These are phyloP conservation scores for Sminthurinus signatus DNA, from an alignment of 1,140 invertebrate genomes.

Conservation along the genomic window DNA sequence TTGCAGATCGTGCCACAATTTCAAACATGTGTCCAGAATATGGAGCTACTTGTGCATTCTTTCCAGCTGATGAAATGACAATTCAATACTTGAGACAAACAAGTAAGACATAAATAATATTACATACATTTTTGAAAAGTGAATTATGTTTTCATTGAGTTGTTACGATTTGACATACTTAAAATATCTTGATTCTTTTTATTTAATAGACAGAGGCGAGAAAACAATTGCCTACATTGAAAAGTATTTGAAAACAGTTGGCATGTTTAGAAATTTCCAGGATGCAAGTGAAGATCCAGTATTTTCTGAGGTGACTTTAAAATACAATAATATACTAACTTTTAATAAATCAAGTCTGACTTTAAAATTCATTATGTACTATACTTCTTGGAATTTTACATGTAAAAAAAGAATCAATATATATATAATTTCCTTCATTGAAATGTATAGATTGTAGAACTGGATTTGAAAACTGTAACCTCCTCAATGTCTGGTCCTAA, in stretches of 20 bases:
- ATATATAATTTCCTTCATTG: too few species aligned
- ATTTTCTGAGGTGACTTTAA: constrained; percentile 67
- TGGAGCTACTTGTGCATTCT: constrained; percentile 92
- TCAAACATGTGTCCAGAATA: constrained; percentile 99
- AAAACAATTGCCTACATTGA: constrained; percentile 78
- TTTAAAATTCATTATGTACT: constrained; percentile 9
- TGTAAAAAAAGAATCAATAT: too few species aligned
- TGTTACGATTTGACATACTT: too few species aligned
- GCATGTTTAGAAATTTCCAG: constrained; percentile 78
- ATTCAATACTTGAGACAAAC: constrained; percentile 82
- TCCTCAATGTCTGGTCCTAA: constrained; percentile 95
- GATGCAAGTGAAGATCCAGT: constrained; percentile 72
- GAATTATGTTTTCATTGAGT: too few species aligned
- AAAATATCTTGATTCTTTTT: too few species aligned
- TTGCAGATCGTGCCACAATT: constrained; percentile 89
- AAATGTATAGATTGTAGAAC: constrained; percentile 64
- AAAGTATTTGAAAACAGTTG: constrained; percentile 70
- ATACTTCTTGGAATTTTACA: too few species aligned
- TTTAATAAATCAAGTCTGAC: neutral
- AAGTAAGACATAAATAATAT: too few species aligned
- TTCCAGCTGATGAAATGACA: constrained; percentile 85
- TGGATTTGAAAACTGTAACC: constrained; percentile 83
- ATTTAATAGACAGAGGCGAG: constrained; percentile 74
- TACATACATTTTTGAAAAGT: too few species aligned
- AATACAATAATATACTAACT: constrained; percentile 10